These are phyloP conservation scores for Oceanodroma leucorhoa DNA, from an alignment of 2,797 vertebrate genomes.

Conservation along the genomic window DNA sequence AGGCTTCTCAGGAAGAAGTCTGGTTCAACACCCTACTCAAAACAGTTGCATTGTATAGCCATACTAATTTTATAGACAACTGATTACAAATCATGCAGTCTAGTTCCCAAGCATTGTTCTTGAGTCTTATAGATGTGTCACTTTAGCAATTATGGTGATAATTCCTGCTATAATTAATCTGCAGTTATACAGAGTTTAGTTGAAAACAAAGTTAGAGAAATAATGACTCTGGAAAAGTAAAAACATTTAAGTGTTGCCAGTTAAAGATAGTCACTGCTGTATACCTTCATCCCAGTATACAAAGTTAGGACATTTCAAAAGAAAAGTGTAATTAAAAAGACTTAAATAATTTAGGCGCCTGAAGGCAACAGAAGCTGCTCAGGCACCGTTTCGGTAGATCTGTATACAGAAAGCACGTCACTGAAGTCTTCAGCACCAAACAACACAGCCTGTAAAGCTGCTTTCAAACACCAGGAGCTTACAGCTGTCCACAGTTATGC, in stretches of 20 bases:
- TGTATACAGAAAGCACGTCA: neutral
- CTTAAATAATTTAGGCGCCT: neutral
- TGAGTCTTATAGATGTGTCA: fast-evolving
- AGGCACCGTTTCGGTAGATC: neutral
- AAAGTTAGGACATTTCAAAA: neutral
- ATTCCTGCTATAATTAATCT: neutral
- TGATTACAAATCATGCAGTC: neutral
- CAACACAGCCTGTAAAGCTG: neutral
- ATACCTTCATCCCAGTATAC: neutral
- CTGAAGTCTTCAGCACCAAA: neutral
- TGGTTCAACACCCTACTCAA: neutral
- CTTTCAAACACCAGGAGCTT: neutral
- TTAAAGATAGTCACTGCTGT: neutral
- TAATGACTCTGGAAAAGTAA: neutral
- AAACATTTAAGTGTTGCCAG: neutral
- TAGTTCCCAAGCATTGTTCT: neutral
- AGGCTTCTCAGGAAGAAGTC: neutral
- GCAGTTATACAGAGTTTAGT: neutral
- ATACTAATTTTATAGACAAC: neutral
- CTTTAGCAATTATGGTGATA: neutral
- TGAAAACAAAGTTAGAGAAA: neutral
- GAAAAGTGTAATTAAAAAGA: neutral
- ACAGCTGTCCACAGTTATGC: neutral
- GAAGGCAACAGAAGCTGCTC: neutral
- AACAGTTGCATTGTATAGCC: neutral